phyloP scores from a whole-genome alignment of 2,797 vertebrate species.

The Parauchenoglanis punctatus region DNA sequence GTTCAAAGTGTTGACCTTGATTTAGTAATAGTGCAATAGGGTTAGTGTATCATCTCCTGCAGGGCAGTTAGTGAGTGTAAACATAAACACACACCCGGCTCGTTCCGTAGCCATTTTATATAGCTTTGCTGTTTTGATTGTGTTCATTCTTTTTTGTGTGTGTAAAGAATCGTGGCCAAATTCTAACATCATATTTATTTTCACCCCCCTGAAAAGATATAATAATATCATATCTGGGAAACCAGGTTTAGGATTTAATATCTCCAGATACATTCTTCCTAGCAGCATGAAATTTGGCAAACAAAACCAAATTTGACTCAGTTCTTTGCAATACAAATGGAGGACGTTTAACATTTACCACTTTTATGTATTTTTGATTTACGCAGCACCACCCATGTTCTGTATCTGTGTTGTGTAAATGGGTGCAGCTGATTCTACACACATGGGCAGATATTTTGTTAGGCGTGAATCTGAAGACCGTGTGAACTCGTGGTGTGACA shows the following conservation, averaged over 20 bases:
- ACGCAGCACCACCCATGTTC: neutral
- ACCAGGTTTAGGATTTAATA: neutral
- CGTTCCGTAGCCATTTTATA: neutral
- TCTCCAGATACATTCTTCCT: too few relatives aligned
- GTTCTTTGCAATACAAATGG: neutral
- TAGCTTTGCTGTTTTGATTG: neutral
- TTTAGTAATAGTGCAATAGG: neutral
- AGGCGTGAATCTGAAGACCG: neutral
- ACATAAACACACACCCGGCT: neutral
- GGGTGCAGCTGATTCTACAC: neutral
- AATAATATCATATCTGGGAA: neutral
- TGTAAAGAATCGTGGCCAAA: neutral
- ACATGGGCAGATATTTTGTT: neutral
- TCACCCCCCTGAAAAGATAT: neutral
- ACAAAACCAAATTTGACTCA: neutral
- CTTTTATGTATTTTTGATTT: neutral
- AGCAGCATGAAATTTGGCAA: neutral
- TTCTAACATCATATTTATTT: neutral
- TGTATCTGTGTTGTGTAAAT: neutral
- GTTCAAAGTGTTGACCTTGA: neutral
- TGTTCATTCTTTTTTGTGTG: too few relatives aligned
- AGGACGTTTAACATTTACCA: neutral
- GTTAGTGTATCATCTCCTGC: neutral
- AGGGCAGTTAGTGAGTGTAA: neutral
- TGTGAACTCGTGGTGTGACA: neutral